Percentiles rank a stretch among this genome's conserved stretches.
Conservation (phyloP, 2,797 vertebrate genomes). For the Limnodromus scolopaceus region DNA sequence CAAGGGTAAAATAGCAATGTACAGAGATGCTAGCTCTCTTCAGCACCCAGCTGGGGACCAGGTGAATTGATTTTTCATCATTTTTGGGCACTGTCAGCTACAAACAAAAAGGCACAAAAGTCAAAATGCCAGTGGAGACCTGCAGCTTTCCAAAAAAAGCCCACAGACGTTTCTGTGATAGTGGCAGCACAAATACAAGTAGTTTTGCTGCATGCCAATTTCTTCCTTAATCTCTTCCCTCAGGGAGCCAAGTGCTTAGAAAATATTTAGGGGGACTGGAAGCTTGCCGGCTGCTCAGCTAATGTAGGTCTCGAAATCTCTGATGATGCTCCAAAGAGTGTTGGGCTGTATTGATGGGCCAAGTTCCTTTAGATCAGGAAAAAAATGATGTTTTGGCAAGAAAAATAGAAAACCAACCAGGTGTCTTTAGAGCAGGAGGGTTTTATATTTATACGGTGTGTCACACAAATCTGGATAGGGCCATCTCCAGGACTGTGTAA, state of each 20-base stretch:
- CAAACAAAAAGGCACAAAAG: not conserved
- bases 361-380: conserved; percentile 5
- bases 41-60: not conserved
- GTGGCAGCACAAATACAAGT: not conserved
- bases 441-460: not conserved
- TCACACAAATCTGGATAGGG: not conserved
- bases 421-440: not conserved
- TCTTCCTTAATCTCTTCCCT: conserved; percentile 31
- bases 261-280: conserved; percentile 26
- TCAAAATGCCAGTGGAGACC: not conserved
- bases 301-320: not conserved
- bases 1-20: not conserved
- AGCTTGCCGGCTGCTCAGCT: not conserved
- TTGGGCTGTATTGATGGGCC: not conserved
- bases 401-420: not conserved
- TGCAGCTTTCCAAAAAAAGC: not conserved
- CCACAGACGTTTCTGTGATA: not conserved
- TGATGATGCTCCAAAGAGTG: conserved; percentile 24
- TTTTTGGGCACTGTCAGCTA: not conserved
- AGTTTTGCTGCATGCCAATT: conserved; percentile 16
- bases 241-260: not conserved
- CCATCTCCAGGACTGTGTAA: not conserved
- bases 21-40: not conserved
- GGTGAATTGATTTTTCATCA: conserved; percentile 3
- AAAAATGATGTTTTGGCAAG: not conserved